phyloP scores from a whole-genome alignment of 2,113 vertebrate species.

The Gymnobelideus leadbeateri region DNA sequence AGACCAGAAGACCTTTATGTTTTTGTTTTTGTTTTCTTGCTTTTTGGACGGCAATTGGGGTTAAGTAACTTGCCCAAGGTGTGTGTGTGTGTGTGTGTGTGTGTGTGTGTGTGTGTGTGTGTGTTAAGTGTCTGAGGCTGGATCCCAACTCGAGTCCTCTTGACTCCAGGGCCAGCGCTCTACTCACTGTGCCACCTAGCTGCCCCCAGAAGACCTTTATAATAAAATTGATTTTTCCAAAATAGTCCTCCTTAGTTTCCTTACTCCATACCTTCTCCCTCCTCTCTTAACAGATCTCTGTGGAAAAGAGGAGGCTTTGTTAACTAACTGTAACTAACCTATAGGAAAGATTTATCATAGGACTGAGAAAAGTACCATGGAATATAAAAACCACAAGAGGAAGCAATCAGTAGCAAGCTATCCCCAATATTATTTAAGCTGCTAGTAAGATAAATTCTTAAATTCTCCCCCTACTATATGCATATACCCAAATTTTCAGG shows the following conservation, averaged over 20 bases:
- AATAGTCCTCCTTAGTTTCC: neutral
- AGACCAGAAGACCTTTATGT: neutral
- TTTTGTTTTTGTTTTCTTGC: too few relatives aligned
- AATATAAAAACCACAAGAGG: neutral
- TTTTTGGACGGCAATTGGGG: too few relatives aligned
- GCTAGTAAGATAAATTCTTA: neutral
- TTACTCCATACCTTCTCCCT: neutral
- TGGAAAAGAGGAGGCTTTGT: neutral
- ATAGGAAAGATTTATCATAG: slow-evolving; percentile 17
- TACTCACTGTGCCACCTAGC: too few relatives aligned
- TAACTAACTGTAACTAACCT: neutral
- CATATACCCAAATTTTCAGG: slow-evolving; percentile 3
- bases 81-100: too few relatives aligned
- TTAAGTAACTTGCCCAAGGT: too few relatives aligned
- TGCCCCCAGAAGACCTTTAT: neutral
- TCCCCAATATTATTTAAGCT: neutral
- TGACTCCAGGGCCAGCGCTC: too few relatives aligned
- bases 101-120: too few relatives aligned
- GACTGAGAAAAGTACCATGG: neutral
- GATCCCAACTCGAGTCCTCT: too few relatives aligned
- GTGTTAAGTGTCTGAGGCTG: too few relatives aligned
- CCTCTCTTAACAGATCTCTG: neutral
- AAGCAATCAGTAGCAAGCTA: neutral
- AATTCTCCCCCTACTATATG: slow-evolving; percentile 6
- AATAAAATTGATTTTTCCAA: neutral